phyloP scores from a whole-genome alignment of 1,140 invertebrate genomes.

The Periplaneta americana region DNA sequence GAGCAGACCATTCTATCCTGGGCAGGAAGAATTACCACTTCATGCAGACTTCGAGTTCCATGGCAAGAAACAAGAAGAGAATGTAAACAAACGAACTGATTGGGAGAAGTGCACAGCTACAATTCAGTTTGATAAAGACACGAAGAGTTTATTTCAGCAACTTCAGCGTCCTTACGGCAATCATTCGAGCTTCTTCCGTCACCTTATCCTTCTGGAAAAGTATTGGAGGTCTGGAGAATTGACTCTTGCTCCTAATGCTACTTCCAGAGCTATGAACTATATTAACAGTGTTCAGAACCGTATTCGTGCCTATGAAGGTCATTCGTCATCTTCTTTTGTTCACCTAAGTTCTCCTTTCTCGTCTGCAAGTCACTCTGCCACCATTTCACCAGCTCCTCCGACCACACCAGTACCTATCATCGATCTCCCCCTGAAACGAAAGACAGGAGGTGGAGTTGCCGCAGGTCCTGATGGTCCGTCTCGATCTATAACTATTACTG shows the following conservation, averaged over 20 bases:
- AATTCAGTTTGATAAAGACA: conserved; percentile 76
- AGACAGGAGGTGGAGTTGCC: not conserved
- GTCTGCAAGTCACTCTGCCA: not conserved
- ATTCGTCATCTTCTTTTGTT: not conserved
- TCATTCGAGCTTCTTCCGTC: conserved; percentile 73
- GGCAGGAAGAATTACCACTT: conserved; percentile 31
- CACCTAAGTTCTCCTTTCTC: not conserved
- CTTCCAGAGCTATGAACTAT: conserved; percentile 66
- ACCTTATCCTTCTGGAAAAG: conserved; percentile 74
- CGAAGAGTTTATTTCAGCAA: conserved; percentile 71
- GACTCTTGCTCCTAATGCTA: conserved; percentile 62
- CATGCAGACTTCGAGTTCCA: conserved; percentile 65
- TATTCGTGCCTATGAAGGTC: conserved; percentile 62
- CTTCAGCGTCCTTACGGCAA: conserved; percentile 79
- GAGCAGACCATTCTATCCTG: not conserved
- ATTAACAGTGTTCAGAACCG: conserved; percentile 73
- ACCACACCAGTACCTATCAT: not conserved
- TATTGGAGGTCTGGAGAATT: conserved; percentile 67
- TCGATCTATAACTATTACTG: not conserved
- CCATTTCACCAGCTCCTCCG: not conserved
- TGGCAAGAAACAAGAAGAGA: conserved; percentile 49
- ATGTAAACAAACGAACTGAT: conserved; percentile 56
- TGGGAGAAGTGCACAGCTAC: conserved; percentile 74
- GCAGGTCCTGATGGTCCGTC: not conserved
- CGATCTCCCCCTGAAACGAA: conserved; percentile 7